These are phyloP conservation scores for Timema cristinae DNA, from an alignment of 2,888 invertebrate genomes.

Conservation along the genomic window DNA sequence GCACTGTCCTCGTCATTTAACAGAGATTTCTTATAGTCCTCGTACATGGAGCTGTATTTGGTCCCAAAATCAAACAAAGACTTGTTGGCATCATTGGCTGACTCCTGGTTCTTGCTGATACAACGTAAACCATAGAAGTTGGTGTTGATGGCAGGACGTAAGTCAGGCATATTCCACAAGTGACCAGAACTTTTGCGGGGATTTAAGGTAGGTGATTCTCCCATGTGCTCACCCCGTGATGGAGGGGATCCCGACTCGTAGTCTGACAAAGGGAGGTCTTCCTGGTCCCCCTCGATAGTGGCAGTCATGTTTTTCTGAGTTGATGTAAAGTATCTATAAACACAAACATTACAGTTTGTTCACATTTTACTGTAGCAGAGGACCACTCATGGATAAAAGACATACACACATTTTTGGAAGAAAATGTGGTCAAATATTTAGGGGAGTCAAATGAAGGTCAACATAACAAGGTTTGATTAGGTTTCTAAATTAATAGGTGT, in stretches of 20 bases:
- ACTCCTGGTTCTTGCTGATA: too few species aligned
- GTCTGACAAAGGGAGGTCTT: conserved; percentile 46
- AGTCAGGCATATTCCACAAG: conserved; percentile 39
- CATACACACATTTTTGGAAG: too few species aligned
- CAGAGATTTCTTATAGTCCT: conserved; percentile 41
- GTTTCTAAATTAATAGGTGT: too few species aligned
- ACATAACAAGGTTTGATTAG: too few species aligned
- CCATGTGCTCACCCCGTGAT: conserved; percentile 47
- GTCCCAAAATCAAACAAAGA: conserved; percentile 46
- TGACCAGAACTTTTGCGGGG: background rate
- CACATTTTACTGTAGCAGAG: too few species aligned
- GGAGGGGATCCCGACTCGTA: conserved; percentile 56
- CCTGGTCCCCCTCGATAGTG: conserved; percentile 12
- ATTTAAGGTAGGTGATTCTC: conserved; percentile 1
- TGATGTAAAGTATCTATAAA: conserved; percentile 23
- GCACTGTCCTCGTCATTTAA: conserved; percentile 1
- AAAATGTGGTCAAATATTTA: too few species aligned
- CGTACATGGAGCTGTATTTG: conserved; percentile 45
- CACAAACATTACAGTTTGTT: background rate
- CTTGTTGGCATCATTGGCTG: conserved; percentile 9
- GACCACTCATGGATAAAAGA: too few species aligned
- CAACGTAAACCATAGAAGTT: conserved; percentile 42
- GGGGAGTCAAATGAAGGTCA: too few species aligned
- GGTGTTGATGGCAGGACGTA: conserved; percentile 50
- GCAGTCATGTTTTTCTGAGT: conserved; percentile 8